phyloP scores from a whole-genome alignment of 2,888 invertebrate genomes.

The Eubasilissa splendida region DNA sequence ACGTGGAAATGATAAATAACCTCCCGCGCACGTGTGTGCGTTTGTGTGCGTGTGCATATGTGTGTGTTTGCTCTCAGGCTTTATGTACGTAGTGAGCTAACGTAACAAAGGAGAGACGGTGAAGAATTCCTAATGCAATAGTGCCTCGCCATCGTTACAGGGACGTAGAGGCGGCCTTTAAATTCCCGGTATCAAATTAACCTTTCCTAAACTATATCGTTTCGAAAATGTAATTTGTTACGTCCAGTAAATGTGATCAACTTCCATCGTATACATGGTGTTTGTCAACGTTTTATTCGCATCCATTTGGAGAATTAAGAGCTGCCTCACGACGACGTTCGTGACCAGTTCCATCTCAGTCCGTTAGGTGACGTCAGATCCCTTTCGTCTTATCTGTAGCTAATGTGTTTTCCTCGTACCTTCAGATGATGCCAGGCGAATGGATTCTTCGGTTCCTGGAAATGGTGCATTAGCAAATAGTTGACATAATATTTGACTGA shows the following conservation, averaged over 20 bases:
- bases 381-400: constrained; percentile 8
- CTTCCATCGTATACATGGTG: too few relatives aligned
- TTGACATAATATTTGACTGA: neutral
- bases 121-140: too few relatives aligned
- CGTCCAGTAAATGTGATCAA: too few relatives aligned
- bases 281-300: too few relatives aligned
- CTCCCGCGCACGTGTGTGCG: neutral
- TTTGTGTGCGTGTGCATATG: neutral
- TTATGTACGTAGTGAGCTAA: too few relatives aligned
- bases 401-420: constrained; percentile 38
- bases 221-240: too few relatives aligned
- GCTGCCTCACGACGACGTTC: neutral
- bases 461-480: constrained; percentile 9
- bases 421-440: constrained; percentile 3
- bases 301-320: neutral
- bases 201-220: too few relatives aligned
- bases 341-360: constrained; percentile 2
- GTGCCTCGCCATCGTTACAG: too few relatives aligned
- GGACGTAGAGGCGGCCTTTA: too few relatives aligned
- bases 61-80: too few relatives aligned
- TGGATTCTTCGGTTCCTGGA: neutral
- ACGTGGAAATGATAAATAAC: constrained; percentile 21
- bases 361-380: constrained; percentile 17
- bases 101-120: too few relatives aligned
- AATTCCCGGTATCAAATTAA: too few relatives aligned